Base-by-base conservation (phyloP, 2,113 vertebrate species). In the Nycticryphes semicollaris region DNA sequence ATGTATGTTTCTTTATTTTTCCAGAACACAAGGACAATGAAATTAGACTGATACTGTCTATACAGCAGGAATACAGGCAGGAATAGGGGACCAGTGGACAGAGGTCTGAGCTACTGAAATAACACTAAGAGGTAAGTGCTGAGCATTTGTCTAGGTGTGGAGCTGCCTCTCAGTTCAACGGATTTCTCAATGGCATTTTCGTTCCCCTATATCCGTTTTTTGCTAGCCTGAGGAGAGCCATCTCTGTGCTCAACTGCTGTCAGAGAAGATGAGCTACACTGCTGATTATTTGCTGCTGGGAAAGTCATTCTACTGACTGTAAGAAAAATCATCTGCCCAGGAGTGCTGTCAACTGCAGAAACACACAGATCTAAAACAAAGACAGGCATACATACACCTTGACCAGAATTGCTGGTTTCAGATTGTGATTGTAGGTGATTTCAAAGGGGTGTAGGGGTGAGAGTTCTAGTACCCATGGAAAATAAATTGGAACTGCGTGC, bases 271-370 rank as follows among this genome's bases (percentile, higher is more conserved):
- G 96, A 96, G 93, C 74, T 96, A 87, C 50, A 43, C 77, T 91
- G 95, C 93, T 96, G 96, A 82, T 96, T 95, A 94, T 89, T 96
- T 96, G 93, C 93, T 97, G 77, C 95, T 93, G 95, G 96, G 92
- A 97, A 97, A 97, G 94, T 96, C 94, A 94, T 93, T 96, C 91
- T 95, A 96, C 83, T 88, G 95, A 93, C 74, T 96, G 94, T 95
- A 94, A 92, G 87, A 95, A 94, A 97, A 96, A 94, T 95, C 85
- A 86, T 95, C 93, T 93, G 80, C 94, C 95, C 93, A 91, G 84
- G 73, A 96, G 76, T 85, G 84, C 91, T 93, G 80, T 89, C 4
- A 0, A 73, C 90, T 91, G 77, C 89, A 90, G 59, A 94, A 94
- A 87, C 35, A 87, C 83, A 77, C 63, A 78, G 74, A 50, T 54